Conservation (phyloP, 2,113 vertebrate genomes). For the Lophura nycthemera region DNA sequence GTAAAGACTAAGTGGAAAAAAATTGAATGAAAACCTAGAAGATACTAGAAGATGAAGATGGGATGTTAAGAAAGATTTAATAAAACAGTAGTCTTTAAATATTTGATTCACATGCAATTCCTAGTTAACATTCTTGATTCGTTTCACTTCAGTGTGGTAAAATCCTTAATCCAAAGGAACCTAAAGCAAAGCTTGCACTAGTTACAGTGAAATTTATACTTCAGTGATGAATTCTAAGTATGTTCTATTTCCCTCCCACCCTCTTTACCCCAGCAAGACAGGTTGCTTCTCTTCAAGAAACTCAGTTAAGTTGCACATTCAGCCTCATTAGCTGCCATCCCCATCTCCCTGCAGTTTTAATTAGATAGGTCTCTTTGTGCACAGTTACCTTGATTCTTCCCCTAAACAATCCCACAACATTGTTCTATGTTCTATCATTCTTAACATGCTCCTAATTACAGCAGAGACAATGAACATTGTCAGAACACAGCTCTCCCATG, state of each 20-base stretch:
- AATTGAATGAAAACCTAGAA: neutral
- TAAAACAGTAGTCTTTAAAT: neutral
- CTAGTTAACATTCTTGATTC: neutral
- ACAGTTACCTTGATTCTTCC: neutral
- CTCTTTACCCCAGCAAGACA: neutral
- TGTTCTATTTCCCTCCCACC: accelerated
- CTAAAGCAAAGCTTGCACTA: neutral
- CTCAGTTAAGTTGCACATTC: constrained; percentile 26
- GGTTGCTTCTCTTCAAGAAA: constrained; percentile 7
- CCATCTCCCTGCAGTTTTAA: neutral
- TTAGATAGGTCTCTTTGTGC: constrained; percentile 28
- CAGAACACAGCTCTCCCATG: neutral
- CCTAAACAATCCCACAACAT: neutral
- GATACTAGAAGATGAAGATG: neutral
- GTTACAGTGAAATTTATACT: neutral
- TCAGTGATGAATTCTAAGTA: neutral
- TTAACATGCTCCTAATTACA: neutral
- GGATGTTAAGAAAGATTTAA: neutral
- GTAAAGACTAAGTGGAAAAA: neutral
- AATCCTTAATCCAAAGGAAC: neutral
- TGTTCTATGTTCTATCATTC: neutral
- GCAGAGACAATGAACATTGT: neutral
- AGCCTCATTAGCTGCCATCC: constrained; percentile 51
- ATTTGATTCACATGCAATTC: neutral
- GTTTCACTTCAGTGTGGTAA: neutral